Conservation (phyloP, 23 tunicate genomes). For the Halocynthia aurantium region DNA sequence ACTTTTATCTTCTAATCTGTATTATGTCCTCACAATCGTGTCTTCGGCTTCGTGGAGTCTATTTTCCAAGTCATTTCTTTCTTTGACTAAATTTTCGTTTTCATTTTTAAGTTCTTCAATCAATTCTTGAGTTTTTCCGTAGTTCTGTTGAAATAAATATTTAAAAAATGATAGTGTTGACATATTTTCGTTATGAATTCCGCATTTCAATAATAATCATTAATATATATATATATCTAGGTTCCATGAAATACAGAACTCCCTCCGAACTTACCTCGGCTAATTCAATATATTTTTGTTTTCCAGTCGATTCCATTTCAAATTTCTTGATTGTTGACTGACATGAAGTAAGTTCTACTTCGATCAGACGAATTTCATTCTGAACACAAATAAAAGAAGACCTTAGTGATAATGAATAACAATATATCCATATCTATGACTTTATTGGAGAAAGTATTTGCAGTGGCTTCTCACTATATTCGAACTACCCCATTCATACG, state of each 20-base stretch:
- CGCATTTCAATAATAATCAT: no score
- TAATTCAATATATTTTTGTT: neutral
- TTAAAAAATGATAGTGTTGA: no score
- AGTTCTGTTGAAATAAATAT: slow-evolving; percentile 4
- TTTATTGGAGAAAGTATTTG: no score
- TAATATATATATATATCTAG: no score
- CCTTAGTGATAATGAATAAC: neutral
- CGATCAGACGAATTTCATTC: slow-evolving; percentile 10
- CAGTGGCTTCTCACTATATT: no score
- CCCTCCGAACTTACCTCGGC: no score
- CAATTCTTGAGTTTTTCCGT: neutral
- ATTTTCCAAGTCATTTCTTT: neutral
- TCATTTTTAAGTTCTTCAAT: slow-evolving; percentile 3
- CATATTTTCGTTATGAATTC: no score
- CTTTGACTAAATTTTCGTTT: neutral
- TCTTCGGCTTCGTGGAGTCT: slow-evolving; percentile 19
- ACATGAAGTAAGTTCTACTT: neutral
- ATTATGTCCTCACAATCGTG: neutral
- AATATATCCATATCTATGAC: no score
- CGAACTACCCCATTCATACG: no score
- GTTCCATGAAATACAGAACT: no score
- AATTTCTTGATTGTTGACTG: slow-evolving; percentile 2
- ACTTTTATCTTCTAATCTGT: no score
- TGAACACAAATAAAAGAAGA: neutral
- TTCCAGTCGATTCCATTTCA: neutral